Evolutionary conservation across 2,888 invertebrate genomes (phyloP).

Genomic region (Spilarctia lutea): DNA sequence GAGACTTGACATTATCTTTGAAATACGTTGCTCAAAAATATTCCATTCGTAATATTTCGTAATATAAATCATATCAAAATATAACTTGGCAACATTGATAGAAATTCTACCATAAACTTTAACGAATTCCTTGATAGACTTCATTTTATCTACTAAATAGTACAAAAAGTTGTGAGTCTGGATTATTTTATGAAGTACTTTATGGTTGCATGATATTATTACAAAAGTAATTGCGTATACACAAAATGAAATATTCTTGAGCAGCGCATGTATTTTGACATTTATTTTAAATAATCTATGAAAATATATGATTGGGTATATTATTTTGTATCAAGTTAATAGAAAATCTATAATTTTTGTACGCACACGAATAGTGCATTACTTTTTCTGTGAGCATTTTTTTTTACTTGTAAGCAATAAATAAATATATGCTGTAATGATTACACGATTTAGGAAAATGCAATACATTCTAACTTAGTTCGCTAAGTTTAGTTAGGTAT

Average conservation of each 20-base stretch:
- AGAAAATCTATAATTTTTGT: slow-evolving; percentile 52
- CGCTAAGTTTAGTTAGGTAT: slow-evolving; percentile 72
- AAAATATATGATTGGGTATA: slow-evolving; percentile 40
- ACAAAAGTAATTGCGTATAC: slow-evolving; percentile 1
- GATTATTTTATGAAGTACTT: not conserved
- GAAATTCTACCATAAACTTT: not conserved
- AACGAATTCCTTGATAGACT: not conserved
- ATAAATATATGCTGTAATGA: slow-evolving; percentile 54
- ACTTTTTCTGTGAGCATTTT: slow-evolving; percentile 65
- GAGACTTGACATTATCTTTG: not conserved
- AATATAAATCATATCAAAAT: not conserved
- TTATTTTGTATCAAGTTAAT: slow-evolving; percentile 45
- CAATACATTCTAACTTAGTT: slow-evolving; percentile 78
- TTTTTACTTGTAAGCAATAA: slow-evolving; percentile 58
- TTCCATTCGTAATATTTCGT: slow-evolving; percentile 30
- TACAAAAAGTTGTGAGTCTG: not conserved
- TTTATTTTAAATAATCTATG: slow-evolving; percentile 36
- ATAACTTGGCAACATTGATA: not conserved
- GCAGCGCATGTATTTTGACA: slow-evolving; percentile 35
- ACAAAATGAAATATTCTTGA: slow-evolving; percentile 34
- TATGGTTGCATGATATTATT: not conserved
- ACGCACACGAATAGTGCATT: slow-evolving; percentile 70
- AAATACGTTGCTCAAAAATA: slow-evolving; percentile 38
- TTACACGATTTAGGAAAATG: slow-evolving; percentile 68
- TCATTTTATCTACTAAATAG: not conserved